Percentiles rank a stretch among this genome's conserved stretches.
Conservation (phyloP, 2,113 vertebrate genomes). For the Microtus oregoni region DNA sequence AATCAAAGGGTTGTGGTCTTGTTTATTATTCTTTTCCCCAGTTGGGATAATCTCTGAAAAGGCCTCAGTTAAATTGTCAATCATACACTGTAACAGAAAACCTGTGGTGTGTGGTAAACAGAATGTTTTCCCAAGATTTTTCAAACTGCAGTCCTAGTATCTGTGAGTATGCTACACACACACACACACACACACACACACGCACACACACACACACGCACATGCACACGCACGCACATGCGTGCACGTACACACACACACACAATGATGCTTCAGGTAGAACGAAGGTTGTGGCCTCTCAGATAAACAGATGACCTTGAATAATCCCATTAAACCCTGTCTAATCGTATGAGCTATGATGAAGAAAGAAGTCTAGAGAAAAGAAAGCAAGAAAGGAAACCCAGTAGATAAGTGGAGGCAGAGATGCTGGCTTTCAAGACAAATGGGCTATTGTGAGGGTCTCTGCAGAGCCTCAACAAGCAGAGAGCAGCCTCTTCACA, state of each 20-base stretch:
- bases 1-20: constrained; percentile 80
- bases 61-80: constrained; percentile 61
- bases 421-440: background rate
- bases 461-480: background rate
- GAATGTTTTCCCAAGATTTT: background rate
- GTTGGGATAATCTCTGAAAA: constrained; percentile 58
- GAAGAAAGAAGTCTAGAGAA: background rate
- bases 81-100: constrained; percentile 65
- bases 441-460: no score
- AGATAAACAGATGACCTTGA: background rate
- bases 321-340: background rate
- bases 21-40: constrained; percentile 67
- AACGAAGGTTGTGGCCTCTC: background rate
- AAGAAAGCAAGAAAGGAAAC: background rate
- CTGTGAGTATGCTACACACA: background rate
- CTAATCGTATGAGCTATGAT: background rate
- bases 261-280: constrained; percentile 26
- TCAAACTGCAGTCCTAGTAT: background rate
- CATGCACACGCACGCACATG: background rate
- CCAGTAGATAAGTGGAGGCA: background rate
- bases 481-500: background rate
- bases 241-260: background rate
- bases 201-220: background rate
- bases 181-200: background rate
- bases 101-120: background rate